Evolutionary conservation across 2,888 invertebrate species (phyloP).

Genomic region (Tetrapedia diversipes): DNA sequence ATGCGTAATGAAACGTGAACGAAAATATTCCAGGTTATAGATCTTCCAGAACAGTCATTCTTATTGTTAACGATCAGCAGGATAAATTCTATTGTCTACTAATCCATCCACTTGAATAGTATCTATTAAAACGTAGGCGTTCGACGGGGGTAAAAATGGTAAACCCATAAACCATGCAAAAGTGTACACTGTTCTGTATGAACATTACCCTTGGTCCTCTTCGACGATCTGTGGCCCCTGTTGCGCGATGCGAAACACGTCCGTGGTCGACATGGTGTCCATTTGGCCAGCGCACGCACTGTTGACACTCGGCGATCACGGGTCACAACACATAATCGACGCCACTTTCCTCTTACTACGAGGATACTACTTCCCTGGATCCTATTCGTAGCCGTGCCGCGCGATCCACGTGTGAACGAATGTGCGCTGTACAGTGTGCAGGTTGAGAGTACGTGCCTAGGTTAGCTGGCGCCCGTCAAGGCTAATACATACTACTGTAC

Average conservation of each 20-base stretch:
- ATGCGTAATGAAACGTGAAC: background rate
- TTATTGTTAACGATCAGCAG: background rate
- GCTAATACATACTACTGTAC: conserved; percentile 66
- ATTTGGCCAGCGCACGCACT: conserved; percentile 28
- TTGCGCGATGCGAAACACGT: conserved; percentile 73
- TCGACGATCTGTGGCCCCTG: conserved; percentile 70
- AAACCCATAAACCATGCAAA: conserved; percentile 9
- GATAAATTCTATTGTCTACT: background rate
- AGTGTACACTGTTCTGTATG: conserved; percentile 11
- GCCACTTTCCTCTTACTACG: conserved; percentile 17
- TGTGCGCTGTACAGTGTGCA: conserved; percentile 28
- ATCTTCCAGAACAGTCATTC: conserved; percentile 19
- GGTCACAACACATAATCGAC: conserved; percentile 61
- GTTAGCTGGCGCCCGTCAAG: conserved; percentile 77
- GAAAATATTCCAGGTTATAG: conserved; percentile 1
- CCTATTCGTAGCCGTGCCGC: conserved; percentile 32
- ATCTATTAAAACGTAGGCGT: no score
- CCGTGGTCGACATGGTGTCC: conserved; percentile 76
- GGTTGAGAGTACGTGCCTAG: conserved; percentile 57
- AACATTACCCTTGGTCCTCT: conserved; percentile 75
- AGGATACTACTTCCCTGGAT: conserved; percentile 30
- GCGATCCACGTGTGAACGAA: conserved; percentile 57
- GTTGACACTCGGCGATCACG: conserved; percentile 53
- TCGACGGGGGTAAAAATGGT: no score
- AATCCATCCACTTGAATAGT: no score